Percentiles rank a stretch among this genome's conserved stretches.
Conservation (phyloP, 1,140 invertebrate species). For the Aethina tumida region DNA sequence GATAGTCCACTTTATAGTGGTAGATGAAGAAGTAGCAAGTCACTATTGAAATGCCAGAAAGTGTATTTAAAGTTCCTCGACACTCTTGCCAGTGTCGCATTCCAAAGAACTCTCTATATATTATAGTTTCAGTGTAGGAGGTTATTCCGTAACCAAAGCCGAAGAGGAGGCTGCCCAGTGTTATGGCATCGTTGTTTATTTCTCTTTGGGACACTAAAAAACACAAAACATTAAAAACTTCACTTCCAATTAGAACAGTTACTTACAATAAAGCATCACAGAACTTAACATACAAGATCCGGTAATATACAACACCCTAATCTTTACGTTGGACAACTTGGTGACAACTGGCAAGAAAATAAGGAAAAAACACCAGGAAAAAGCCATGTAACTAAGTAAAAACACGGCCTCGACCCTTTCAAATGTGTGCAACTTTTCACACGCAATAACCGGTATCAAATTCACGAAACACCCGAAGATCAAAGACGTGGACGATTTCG, state of each 20-base stretch:
- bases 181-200: slow-evolving; percentile 23
- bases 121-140: slow-evolving; percentile 18
- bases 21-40: no score
- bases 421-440: slow-evolving; percentile 11
- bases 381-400: slow-evolving; percentile 22
- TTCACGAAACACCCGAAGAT: slow-evolving; percentile 15
- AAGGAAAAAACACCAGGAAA: slow-evolving; percentile 25
- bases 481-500: slow-evolving; percentile 15
- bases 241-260: not conserved
- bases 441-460: slow-evolving; percentile 17
- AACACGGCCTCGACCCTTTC: slow-evolving; percentile 19
- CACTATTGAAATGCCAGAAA: slow-evolving; percentile 17
- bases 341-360: slow-evolving; percentile 19
- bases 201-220: slow-evolving; percentile 17
- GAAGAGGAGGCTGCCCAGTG: slow-evolving; percentile 22
- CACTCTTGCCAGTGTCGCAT: slow-evolving; percentile 17
- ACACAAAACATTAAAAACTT: slow-evolving; percentile 8
- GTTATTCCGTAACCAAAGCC: slow-evolving; percentile 25
- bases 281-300: slow-evolving; percentile 20
- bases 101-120: slow-evolving; percentile 17
- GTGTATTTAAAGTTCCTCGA: slow-evolving; percentile 18
- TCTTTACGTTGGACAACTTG: slow-evolving; percentile 15
- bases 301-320: slow-evolving; percentile 15
- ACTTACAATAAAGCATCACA: not conserved
- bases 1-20: no score